Conservation (phyloP, 2,113 vertebrate species). For the Trogon melanurus region DNA sequence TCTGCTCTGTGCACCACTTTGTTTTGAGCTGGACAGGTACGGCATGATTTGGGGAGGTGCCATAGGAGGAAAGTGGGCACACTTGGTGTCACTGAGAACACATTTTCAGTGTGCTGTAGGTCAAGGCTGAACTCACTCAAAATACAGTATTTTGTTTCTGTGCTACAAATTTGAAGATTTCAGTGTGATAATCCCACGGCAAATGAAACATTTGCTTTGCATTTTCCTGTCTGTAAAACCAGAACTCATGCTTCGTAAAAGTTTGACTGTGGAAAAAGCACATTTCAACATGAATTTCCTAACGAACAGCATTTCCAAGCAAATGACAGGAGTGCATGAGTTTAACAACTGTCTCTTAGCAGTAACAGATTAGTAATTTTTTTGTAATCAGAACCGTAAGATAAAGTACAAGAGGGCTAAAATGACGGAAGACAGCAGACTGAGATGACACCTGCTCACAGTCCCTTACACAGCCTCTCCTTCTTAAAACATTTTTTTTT, state of each 20-base stretch:
- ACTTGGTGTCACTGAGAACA: background rate
- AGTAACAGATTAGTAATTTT: background rate
- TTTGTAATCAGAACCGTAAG: background rate
- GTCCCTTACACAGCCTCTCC: background rate
- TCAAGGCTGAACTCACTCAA: background rate
- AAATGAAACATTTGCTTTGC: background rate
- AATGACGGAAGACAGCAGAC: background rate
- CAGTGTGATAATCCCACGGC: background rate
- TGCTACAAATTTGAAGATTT: background rate
- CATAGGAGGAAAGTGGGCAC: background rate
- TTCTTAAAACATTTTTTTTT: background rate
- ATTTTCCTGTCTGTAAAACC: background rate
- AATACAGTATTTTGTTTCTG: background rate
- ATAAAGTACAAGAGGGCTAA: background rate
- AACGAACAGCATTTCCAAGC: background rate
- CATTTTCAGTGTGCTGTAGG: background rate
- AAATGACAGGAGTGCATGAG: background rate
- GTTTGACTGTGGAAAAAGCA: background rate
- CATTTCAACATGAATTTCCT: background rate
- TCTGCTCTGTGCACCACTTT: rapidly evolving
- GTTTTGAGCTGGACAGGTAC: background rate
- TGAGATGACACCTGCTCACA: background rate
- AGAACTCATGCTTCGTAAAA: background rate
- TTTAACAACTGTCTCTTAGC: background rate
- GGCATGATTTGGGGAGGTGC: background rate